Base-by-base conservation (phyloP, 2,888 invertebrate genomes). In the Cetonia aurata region DNA sequence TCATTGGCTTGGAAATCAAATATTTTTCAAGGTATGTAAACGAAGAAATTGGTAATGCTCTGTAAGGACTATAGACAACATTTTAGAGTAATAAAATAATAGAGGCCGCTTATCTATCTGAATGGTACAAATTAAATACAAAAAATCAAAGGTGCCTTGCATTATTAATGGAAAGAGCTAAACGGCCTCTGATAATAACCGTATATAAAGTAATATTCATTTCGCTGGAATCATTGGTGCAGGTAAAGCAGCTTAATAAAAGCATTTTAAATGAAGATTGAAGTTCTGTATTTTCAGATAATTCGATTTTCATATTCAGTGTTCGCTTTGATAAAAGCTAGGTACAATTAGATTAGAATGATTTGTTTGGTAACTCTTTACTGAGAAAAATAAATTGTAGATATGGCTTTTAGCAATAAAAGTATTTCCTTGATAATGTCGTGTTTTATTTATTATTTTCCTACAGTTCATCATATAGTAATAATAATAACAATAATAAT, bases 1-100 rank as follows among this genome's bases (percentile, higher is more conserved):
- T 46, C 62, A 62, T 33, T 69, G 62, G 62, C 53, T 69, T 9
- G 69, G 69, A 6, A 69, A 69, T 31, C 62, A 69, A 60, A 69
- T 69, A 4, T 13, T 46, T 4, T 53, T 46, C 17, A 69, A 62
- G 60, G 69, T 62, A 62, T 25, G 25, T 15, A 25, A 3, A 25
- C 4, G 4, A 25, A 3, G 3, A 25, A 3, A 3, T 25, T 6
- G 44, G n/a, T n/a, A n/a, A n/a, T 25, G 1, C 2, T 8, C 6
- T 19, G 9, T 13, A 1, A 25, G 8, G 25, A 59, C 1, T 17
- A 31, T 9, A 17, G 10, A 17, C 13, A 31, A 48, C 9, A 31
- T 60, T 42, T 25, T 44, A 67, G 67, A 67, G 67, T 33, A 15
- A 56, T 15, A 56, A 67, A 19, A 67, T 67, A n/a, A 55, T 41